phyloP scores from a whole-genome alignment of 2,113 vertebrate genomes.

The Polypterus senegalus region DNA sequence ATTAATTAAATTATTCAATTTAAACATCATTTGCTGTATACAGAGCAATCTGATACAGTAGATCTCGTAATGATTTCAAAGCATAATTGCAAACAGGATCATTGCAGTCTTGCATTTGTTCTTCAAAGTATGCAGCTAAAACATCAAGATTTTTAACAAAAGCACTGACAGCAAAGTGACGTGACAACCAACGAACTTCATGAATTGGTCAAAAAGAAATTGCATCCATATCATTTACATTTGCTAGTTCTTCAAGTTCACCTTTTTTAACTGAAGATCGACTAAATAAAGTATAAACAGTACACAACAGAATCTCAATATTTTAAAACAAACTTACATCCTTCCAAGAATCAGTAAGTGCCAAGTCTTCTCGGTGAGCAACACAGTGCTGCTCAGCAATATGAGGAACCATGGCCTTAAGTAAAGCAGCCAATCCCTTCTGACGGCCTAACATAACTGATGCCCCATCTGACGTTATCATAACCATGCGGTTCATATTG shows the following conservation, averaged over 20 bases:
- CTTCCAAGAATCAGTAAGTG: slow-evolving; percentile 17
- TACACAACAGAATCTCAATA: slow-evolving; percentile 15
- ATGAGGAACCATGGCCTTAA: slow-evolving; percentile 16
- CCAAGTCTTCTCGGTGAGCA: slow-evolving; percentile 20
- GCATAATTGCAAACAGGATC: too few species aligned
- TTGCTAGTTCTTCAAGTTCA: slow-evolving; percentile 10
- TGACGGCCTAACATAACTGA: slow-evolving; percentile 19
- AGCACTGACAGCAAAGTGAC: slow-evolving; percentile 15
- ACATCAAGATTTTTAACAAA: slow-evolving; percentile 3
- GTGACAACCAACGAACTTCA: slow-evolving; percentile 7
- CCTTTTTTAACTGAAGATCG: slow-evolving; percentile 14
- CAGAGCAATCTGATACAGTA: too few species aligned
- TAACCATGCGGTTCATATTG: slow-evolving; percentile 17
- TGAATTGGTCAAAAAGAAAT: slow-evolving; percentile 15
- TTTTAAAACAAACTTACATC: slow-evolving; percentile 4
- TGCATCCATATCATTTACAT: slow-evolving; percentile 11
- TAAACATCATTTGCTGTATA: too few species aligned
- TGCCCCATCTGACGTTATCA: slow-evolving; percentile 12
- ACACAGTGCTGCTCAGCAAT: slow-evolving; percentile 18
- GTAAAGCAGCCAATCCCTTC: slow-evolving; percentile 15
- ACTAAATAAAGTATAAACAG: slow-evolving; percentile 13
- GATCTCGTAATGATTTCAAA: too few species aligned
- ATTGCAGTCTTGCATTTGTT: background rate
- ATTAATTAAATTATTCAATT: too few species aligned
- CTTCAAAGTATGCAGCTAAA: slow-evolving; percentile 5